Evolutionary conservation across 2,113 vertebrate species (phyloP), one percentile per base, ranked within the genome.

Genomic region (Ceyx cyanopectus): DNA sequence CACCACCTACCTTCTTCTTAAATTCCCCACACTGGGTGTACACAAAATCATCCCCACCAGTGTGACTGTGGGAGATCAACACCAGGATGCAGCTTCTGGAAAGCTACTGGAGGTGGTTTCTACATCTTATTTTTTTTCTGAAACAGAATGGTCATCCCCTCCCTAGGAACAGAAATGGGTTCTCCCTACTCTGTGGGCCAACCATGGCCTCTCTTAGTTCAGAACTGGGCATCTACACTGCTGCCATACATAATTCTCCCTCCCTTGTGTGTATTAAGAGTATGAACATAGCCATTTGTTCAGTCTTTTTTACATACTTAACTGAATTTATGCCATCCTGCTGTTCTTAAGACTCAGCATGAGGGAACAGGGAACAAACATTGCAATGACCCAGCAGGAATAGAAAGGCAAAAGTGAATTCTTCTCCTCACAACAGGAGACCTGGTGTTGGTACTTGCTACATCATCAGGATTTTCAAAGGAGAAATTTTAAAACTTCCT

Each of bases 341-440:
- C 68, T 76, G 87, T 40, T 95, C 54, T 88, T 72, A 87, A 93
- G 34, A 86, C 74, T 60, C 70, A 94, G 89, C 50, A 85, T 58
- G 90, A 95, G 81, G 81, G 94, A 97, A 84, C 10, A 23, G 68
- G 93, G 92, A 95, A 92, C 88, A 92, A 94, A 96, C 87, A 91
- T 70, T n/a, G 60, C 89, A 90, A 18, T 87, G 92, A 85, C 92
- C 95, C 95, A 94, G 87, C 70, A 92, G 66, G 48, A 87, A 68
- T 12, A 27, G 43, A 96, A 95, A 95, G 78, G 87, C 81, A 95
- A 82, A 86, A 79, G 56, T 63, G 26, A 78, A 92, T 84, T 93
- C 69, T 87, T 69, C 43, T 85, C 14, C 74, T 95, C 60, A 7
- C 91, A 96, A 85, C 60, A 87, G 72, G 48, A 97, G 66, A 79